Evolutionary conservation across 2,797 vertebrate genomes (phyloP).

Genomic region (Rhinichthys osculus): DNA sequence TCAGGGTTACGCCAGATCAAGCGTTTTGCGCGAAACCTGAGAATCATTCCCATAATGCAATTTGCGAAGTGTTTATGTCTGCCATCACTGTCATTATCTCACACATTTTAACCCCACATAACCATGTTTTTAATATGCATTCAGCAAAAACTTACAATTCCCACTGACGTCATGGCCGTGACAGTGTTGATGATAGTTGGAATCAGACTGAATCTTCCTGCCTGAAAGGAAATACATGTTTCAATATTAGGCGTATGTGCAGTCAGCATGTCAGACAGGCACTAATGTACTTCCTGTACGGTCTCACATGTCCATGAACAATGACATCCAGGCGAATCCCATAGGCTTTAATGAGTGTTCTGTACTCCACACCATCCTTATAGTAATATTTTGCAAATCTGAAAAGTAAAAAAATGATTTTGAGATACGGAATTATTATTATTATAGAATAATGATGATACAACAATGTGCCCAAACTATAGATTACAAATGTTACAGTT

Average conservation of each 20-base stretch:
- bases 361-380: slow-evolving; percentile 76
- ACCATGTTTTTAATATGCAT: slow-evolving; percentile 1
- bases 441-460: not conserved
- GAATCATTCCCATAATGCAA: slow-evolving; percentile 33
- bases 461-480: not conserved
- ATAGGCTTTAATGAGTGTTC: slow-evolving; percentile 87
- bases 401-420: not conserved
- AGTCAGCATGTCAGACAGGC: not conserved
- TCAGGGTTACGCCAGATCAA: not conserved
- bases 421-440: slow-evolving; percentile 5
- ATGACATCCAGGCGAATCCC: slow-evolving; percentile 91
- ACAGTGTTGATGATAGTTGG: slow-evolving; percentile 93
- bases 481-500: not conserved
- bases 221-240: slow-evolving; percentile 72
- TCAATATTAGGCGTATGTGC: not conserved
- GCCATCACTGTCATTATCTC: not conserved
- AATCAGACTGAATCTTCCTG: slow-evolving; percentile 91
- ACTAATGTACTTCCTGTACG: slow-evolving; percentile 25
- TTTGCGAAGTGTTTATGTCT: slow-evolving; percentile 34
- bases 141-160: slow-evolving; percentile 82
- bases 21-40: not conserved
- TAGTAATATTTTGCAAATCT: slow-evolving; percentile 92
- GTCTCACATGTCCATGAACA: slow-evolving; percentile 88
- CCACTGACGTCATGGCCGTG: slow-evolving; percentile 90
- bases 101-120: not conserved